Evolutionary conservation across 2,113 vertebrate genomes (phyloP).

Genomic region (Myrmecobius fasciatus): DNA sequence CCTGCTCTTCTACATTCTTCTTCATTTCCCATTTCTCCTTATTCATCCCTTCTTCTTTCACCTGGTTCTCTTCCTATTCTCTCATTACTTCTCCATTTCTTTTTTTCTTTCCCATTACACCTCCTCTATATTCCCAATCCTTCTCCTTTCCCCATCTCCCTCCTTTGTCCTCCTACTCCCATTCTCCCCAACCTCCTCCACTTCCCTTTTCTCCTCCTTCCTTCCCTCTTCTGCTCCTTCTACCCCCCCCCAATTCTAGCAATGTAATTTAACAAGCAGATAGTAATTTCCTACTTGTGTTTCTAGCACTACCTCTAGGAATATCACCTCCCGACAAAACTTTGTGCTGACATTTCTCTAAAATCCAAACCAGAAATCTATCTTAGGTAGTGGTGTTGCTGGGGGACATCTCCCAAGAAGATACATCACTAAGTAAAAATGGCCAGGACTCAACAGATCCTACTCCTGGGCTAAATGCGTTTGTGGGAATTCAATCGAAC

Average conservation of each 20-base stretch:
- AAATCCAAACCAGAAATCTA: neutral
- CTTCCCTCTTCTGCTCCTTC: neutral
- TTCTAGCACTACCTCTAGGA: neutral
- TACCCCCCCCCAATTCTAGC: neutral
- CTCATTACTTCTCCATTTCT: neutral
- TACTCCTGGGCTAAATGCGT: neutral
- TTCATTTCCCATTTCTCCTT: neutral
- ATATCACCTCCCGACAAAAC: neutral
- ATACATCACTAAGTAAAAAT: neutral
- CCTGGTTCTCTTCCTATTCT: neutral
- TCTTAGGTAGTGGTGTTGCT: neutral
- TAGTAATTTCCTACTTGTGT: neutral
- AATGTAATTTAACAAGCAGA: neutral
- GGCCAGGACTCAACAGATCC: neutral
- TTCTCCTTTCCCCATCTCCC: neutral
- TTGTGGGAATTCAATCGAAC: neutral
- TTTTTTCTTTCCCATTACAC: neutral
- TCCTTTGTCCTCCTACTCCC: neutral
- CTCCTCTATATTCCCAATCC: neutral
- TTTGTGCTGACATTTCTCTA: neutral
- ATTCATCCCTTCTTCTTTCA: neutral
- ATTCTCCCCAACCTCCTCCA: neutral
- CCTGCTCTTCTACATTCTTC: neutral
- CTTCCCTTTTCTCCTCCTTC: neutral
- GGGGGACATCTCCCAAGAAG: neutral